Conservation (phyloP, 1,140 invertebrate species). For the Drosophila malerkotliana region DNA sequence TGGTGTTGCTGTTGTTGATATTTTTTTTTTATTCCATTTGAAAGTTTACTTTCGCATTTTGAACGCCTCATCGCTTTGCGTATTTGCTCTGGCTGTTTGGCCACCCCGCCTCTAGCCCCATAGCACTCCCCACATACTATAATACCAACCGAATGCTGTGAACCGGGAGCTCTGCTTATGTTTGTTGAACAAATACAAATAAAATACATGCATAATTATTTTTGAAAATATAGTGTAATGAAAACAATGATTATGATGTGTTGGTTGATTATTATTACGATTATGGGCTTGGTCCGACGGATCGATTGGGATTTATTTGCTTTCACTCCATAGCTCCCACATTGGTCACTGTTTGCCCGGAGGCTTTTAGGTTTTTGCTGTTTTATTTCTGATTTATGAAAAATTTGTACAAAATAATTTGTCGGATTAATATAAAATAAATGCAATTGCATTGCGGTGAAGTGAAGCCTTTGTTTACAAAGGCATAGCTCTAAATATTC, state of each 20-base stretch:
- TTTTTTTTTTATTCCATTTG: constrained; percentile 77
- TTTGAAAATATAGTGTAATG: constrained; percentile 81
- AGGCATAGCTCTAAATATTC: constrained; percentile 3
- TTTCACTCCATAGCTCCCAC: constrained; percentile 43
- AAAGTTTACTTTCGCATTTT: constrained; percentile 82
- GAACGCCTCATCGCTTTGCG: constrained; percentile 72
- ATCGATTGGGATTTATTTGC: constrained; percentile 59
- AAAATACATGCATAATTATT: constrained; percentile 83
- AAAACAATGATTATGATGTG: constrained; percentile 71
- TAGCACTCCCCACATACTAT: constrained; percentile 5
- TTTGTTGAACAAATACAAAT: constrained; percentile 83
- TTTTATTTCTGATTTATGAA: constrained; percentile 38
- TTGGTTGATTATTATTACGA: constrained; percentile 68
- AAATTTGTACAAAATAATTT: constrained; percentile 35
- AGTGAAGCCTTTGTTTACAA: constrained; percentile 7
- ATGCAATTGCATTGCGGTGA: constrained; percentile 10
- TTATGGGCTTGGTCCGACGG: constrained; percentile 52
- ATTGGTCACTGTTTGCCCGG: constrained; percentile 24
- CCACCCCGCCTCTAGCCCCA: constrained; percentile 15
- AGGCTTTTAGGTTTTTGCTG: constrained; percentile 4
- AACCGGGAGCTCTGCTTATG: constrained; percentile 51
- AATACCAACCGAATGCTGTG: constrained; percentile 32
- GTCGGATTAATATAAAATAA: constrained; percentile 46
- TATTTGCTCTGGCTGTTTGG: constrained; percentile 64
- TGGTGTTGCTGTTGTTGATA: constrained; percentile 40